Evolutionary conservation across 2,888 invertebrate species (phyloP).

Genomic region (Muschampia plurimacula): DNA sequence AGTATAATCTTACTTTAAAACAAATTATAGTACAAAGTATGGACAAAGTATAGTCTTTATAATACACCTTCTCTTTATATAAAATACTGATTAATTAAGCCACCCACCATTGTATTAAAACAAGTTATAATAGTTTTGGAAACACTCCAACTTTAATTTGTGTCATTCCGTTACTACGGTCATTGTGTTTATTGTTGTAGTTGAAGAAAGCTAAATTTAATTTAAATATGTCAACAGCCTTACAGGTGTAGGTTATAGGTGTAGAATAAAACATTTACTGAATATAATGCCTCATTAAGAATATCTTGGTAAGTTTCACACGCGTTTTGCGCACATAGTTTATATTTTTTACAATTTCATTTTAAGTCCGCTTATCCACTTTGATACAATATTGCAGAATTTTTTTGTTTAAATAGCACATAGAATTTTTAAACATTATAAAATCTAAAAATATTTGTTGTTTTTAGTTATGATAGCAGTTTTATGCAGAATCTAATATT

Average conservation of each 20-base stretch:
- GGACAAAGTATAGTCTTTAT: background rate
- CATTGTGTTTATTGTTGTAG: conserved; percentile 25
- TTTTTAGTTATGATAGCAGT: background rate
- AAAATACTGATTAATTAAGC: conserved; percentile 5
- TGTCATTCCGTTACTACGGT: conserved; percentile 15
- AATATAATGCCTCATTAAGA: conserved; percentile 15
- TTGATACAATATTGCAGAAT: too few species aligned
- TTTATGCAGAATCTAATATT: background rate
- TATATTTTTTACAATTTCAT: background rate
- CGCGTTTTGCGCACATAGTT: background rate
- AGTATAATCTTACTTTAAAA: too few species aligned
- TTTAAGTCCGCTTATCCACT: too few species aligned
- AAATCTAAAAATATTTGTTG: background rate
- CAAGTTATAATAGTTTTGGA: conserved; percentile 26
- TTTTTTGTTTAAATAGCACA: too few species aligned
- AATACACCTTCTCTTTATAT: background rate
- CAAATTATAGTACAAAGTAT: too few species aligned
- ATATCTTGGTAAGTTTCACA: conserved; percentile 6
- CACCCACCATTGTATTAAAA: background rate
- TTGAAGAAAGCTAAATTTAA: conserved; percentile 4
- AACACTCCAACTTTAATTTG: conserved; percentile 25
- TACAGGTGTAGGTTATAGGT: background rate
- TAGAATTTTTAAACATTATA: background rate
- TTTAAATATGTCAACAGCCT: conserved; percentile 23
- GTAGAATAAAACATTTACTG: background rate